A percentile compares a stretch with the other conserved stretches of the same genome.
These are phyloP conservation scores for Apamea anceps DNA, from an alignment of 2,888 invertebrate genomes.

Conservation along the genomic window DNA sequence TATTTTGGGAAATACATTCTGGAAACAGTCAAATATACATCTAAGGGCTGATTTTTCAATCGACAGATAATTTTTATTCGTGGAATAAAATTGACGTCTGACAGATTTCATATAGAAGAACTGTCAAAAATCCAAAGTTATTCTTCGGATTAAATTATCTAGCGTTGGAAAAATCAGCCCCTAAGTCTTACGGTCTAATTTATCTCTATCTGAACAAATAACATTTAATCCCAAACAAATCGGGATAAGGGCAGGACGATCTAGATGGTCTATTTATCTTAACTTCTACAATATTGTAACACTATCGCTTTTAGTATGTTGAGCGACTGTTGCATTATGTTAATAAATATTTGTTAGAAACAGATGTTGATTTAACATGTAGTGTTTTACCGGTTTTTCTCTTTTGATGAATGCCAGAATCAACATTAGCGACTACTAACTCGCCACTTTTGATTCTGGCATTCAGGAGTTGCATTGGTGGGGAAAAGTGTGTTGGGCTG, in stretches of 20 bases:
- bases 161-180: too few species aligned
- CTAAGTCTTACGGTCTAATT: not conserved
- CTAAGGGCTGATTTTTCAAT: too few species aligned
- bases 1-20: not conserved
- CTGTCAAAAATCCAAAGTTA: too few species aligned
- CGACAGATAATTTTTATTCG: too few species aligned
- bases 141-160: too few species aligned
- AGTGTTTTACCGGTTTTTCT: not conserved
- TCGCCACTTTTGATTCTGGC: not conserved
- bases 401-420: too few species aligned
- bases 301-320: conserved; percentile 36
- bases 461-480: not conserved
- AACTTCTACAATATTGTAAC: conserved; percentile 11
- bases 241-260: too few species aligned
- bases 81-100: too few species aligned
- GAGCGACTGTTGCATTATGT: conserved; percentile 32
- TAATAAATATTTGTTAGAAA: conserved; percentile 2
- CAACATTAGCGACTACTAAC: too few species aligned
- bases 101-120: too few species aligned
- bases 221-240: conserved; percentile 3
- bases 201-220: not conserved
- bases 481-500: not conserved
- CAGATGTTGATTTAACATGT: conserved; percentile 39
- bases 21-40: not conserved
- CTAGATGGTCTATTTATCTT: not conserved